Conservation (phyloP, 2,113 vertebrate species). For the Pelodiscus sinensis region DNA sequence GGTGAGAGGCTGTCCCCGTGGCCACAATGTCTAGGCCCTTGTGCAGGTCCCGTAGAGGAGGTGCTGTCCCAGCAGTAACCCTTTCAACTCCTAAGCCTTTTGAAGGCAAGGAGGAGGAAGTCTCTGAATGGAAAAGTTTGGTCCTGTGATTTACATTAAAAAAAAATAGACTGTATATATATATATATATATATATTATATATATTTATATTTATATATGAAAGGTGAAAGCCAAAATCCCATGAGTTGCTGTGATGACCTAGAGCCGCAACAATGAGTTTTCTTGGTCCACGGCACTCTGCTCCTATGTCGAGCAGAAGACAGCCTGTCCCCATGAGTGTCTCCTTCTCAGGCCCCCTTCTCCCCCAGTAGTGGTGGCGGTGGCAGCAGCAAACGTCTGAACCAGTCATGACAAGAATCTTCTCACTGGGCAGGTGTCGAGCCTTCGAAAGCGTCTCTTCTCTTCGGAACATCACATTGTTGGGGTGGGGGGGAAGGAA, state of each 20-base stretch:
- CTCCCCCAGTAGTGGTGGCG: neutral
- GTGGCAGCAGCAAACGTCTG: slow-evolving; percentile 40
- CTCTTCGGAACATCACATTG: slow-evolving; percentile 50
- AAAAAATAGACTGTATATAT: slow-evolving; percentile 73
- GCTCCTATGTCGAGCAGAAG: slow-evolving; percentile 29
- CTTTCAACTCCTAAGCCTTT: slow-evolving; percentile 28
- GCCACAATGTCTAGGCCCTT: slow-evolving; percentile 33
- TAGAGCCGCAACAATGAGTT: slow-evolving; percentile 52
- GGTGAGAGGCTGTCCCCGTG: neutral
- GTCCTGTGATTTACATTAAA: slow-evolving; percentile 79
- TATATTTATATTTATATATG: slow-evolving; percentile 63
- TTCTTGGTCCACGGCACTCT: slow-evolving; percentile 54
- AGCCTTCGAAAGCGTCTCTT: neutral
- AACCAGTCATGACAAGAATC: slow-evolving; percentile 44
- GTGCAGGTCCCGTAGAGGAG: slow-evolving; percentile 37
- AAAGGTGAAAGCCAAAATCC: slow-evolving; percentile 41
- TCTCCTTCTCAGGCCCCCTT: slow-evolving; percentile 48
- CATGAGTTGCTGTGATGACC: slow-evolving; percentile 48
- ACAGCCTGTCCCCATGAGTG: slow-evolving; percentile 17
- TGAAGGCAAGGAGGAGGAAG: slow-evolving; percentile 53
- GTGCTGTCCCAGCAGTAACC: slow-evolving; percentile 60
- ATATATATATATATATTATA: slow-evolving; percentile 61
- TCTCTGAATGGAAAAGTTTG: slow-evolving; percentile 76
- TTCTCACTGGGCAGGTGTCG: slow-evolving; percentile 49
- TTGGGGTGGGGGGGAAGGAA: slow-evolving; percentile 28